Base-by-base conservation (phyloP, 2,888 invertebrate genomes). In the Heteropelma amictum region DNA sequence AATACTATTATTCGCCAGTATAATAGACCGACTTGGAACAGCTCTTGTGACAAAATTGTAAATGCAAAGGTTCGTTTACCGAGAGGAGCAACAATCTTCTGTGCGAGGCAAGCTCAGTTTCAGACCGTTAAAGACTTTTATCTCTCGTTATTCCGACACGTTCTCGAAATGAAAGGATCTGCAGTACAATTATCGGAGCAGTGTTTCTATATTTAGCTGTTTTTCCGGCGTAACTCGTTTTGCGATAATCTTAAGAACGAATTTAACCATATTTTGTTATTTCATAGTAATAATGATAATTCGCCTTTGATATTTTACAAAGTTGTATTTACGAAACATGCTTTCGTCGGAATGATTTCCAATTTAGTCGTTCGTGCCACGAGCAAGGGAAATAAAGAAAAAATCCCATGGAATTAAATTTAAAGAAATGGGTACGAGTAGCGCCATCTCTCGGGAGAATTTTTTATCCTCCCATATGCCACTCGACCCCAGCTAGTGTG, bases 381-480 rank as follows among this genome's bases (percentile, higher is more conserved):
- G 47, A 33, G 45, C 7, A 35, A 47, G 33, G 21, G 38, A 56
- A 40, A 54, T 21, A 53, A 12, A 21, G 61, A 54, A 38, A 63
- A 33, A 58, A 12, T 21, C 54, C 38, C 54, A 12, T 21, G 63
- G 54, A 53, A n/a, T n/a, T n/a, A n/a, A 53, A 8, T n/a, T 33
- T 51, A 64, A 67, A 56, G 47, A 45, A 60, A 63, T 38, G 14
- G 10, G 35, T 28, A 45, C 33, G 45, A 53, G 69, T 33, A 61
- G 68, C 38, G 68, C 70, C 68, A 64, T 67, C 67, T 71, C 58
- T 19, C 51, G 47, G 54, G 53, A 70, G 70, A 72, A 64, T 70
- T 63, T 72, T 56, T 21, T 67, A 68, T 67, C 51, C 56, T 21
- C 65, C 38, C 49, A 30, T 33, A 51, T 68, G 40, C 35, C 49